Percentiles rank a stretch among this genome's conserved stretches.
Evolutionary conservation across 2,113 vertebrate genomes (phyloP).

Genomic region (Lepisosteus oculatus): DNA sequence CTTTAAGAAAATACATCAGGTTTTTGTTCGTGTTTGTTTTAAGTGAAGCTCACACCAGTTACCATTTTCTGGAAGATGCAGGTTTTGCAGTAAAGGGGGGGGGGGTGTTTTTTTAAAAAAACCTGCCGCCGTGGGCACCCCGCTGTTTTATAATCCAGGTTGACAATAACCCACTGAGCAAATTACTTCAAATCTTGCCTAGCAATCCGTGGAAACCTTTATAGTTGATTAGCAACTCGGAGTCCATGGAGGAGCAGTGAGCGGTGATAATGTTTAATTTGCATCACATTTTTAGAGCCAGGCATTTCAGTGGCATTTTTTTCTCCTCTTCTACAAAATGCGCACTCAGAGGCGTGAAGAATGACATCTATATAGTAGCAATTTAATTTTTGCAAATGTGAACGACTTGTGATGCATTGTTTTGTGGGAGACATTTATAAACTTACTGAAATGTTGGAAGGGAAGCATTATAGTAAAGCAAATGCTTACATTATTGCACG

Average conservation of each 20-base stretch:
- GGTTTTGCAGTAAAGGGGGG: constrained; percentile 28
- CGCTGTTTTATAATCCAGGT: constrained; percentile 3
- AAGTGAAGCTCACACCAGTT: constrained; percentile 2
- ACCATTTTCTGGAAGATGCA: constrained; percentile 44
- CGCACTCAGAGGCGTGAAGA: neutral
- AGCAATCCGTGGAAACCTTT: neutral
- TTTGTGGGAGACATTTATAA: too few relatives aligned
- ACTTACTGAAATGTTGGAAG: too few relatives aligned
- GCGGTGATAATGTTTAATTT: neutral
- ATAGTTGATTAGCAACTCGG: neutral
- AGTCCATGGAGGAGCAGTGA: neutral
- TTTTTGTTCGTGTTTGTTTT: neutral
- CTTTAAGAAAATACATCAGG: constrained; percentile 11
- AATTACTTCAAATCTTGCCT: neutral
- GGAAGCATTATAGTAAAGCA: too few relatives aligned
- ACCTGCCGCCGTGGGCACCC: constrained; percentile 1
- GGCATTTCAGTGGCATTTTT: neutral
- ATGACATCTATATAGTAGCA: too few relatives aligned
- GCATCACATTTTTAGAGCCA: neutral
- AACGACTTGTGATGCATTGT: too few relatives aligned
- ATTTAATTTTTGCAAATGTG: too few relatives aligned
- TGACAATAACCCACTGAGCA: constrained; percentile 6
- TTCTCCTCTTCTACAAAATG: neutral
- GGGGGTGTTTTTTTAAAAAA: neutral
- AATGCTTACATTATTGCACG: too few relatives aligned